Evolutionary conservation across 2,888 invertebrate species (phyloP), one percentile per base, ranked within the genome.

Genomic region (Venustoraphidia nigricollis): DNA sequence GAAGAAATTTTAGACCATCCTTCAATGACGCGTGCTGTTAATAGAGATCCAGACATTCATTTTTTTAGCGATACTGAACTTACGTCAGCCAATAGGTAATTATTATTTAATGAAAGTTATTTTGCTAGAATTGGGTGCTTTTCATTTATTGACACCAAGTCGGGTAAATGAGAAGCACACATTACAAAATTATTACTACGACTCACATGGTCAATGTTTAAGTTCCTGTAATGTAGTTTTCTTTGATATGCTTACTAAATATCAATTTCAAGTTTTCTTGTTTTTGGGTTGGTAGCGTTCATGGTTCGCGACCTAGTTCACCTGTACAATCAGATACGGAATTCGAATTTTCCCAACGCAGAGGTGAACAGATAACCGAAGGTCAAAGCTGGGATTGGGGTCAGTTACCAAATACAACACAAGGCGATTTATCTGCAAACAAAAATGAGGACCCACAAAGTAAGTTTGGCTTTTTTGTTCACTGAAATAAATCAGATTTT

Each of bases 241-340:
- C 42, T 36, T n/a, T 38, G 36, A 10, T 41, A n/a, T 34, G 11
- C 27, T 36, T 13, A 34, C 34, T 48, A 43, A 40, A 43, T 48
- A 27, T 27, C 27, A 27, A 27, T 27, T 27, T 27, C 6, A 27
- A 27, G 27, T 27, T 27, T 27, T 27, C 27, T 27, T 27, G 27
- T 27, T 27, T 27, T 27, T 27, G 27, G 27, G 27, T 27, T 27
- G 27, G 34, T 39, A 45, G 47, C 34, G 35, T 36, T 37, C 42
- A 47, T 36, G 70, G 74, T 52, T 83, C 84, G 36, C 77, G 91
- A 51, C 80, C 85, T 38, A 80, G 81, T 53, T 85, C 90, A 10
- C 92, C 93, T 8, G 80, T 88, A 52, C 92, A 92, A 65, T 94
- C 94, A 40, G 96, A 96, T 66, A 92, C 94, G 0, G 96, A 96